Evolutionary conservation across 2,113 vertebrate genomes (phyloP).

Genomic region (Entosphenus tridentatus): DNA sequence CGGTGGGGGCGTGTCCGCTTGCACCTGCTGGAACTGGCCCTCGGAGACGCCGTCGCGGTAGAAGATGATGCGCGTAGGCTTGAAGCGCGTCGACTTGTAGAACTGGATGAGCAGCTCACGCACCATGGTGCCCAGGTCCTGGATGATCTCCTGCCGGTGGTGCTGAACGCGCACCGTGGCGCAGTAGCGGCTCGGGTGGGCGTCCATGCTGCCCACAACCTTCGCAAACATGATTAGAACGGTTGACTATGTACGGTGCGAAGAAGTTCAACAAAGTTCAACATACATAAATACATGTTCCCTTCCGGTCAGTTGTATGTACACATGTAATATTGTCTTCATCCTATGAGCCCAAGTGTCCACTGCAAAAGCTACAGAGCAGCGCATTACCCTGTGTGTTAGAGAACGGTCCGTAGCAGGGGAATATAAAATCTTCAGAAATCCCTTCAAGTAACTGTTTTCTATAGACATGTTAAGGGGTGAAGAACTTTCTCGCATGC

Average conservation of each 20-base stretch:
- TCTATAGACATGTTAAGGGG: too few relatives aligned
- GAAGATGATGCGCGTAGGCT: conserved; percentile 94
- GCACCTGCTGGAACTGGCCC: conserved; percentile 90
- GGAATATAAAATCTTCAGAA: too few relatives aligned
- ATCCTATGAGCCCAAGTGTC: background rate
- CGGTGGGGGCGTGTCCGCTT: conserved; percentile 1
- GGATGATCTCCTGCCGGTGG: conserved; percentile 88
- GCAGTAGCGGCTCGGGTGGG: conserved; percentile 93
- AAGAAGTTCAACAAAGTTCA: too few relatives aligned
- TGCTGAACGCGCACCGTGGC: conserved; percentile 90
- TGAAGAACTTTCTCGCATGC: too few relatives aligned
- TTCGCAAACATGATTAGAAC: conserved; percentile 13
- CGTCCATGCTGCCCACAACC: conserved; percentile 99
- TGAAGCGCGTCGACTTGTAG: conserved; percentile 98
- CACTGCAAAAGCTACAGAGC: too few relatives aligned
- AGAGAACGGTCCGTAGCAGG: too few relatives aligned
- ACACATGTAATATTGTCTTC: background rate
- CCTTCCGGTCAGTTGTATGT: too few relatives aligned
- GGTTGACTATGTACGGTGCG: too few relatives aligned
- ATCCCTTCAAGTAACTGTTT: too few relatives aligned
- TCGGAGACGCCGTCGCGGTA: conserved; percentile 75
- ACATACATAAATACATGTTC: too few relatives aligned
- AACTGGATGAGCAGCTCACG: conserved; percentile 94
- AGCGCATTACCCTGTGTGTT: too few relatives aligned
- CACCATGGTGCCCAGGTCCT: conserved; percentile 93